These are phyloP conservation scores for Gouania willdenowi DNA, from an alignment of 2,797 vertebrate genomes.

Conservation along the genomic window DNA sequence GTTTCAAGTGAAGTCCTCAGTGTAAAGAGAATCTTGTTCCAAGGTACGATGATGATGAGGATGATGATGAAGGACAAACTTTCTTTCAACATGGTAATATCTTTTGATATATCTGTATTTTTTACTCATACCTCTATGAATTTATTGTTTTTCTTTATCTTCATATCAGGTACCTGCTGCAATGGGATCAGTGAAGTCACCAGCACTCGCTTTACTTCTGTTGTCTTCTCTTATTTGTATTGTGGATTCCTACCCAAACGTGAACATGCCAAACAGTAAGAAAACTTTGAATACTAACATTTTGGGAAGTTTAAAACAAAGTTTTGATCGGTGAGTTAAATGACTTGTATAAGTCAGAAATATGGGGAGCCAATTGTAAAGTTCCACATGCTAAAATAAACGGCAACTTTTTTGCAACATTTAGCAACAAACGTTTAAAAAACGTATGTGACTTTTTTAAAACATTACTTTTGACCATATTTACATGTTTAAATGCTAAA, in stretches of 20 bases:
- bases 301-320: no score
- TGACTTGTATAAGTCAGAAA: no score
- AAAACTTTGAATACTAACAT: no score
- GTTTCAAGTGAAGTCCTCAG: constrained; percentile 7
- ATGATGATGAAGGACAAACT: constrained; percentile 28
- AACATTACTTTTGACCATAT: no score
- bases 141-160: constrained; percentile 17
- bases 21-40: constrained; percentile 27
- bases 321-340: no score
- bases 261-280: constrained; percentile 79
- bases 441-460: no score
- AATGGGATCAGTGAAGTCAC: constrained; percentile 79
- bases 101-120: neutral
- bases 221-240: constrained; percentile 81
- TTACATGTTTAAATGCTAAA: no score
- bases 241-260: constrained; percentile 83
- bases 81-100: constrained; percentile 45
- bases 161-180: constrained; percentile 33
- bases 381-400: no score
- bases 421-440: no score
- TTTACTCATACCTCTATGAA: constrained; percentile 1
- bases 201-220: constrained; percentile 75
- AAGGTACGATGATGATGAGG: constrained; percentile 38
- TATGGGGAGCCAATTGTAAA: no score
- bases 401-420: no score